A percentile compares a stretch with the other conserved stretches of the same genome.
Evolutionary conservation across 2,888 invertebrate genomes (phyloP).

Genomic region (Cordilura impudica): DNA sequence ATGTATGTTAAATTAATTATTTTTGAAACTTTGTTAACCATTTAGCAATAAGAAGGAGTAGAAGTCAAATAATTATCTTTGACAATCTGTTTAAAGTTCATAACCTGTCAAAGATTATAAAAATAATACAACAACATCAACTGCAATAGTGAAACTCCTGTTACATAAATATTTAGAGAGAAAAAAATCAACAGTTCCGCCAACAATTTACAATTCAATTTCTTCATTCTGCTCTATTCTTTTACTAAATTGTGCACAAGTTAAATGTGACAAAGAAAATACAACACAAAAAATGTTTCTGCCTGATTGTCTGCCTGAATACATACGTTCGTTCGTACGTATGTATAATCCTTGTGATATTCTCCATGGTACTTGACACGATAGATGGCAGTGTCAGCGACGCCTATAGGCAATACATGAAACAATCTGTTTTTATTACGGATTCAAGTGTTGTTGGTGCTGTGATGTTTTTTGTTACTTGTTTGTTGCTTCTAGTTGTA

Average conservation of each 20-base stretch:
- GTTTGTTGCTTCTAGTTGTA: conserved; percentile 41
- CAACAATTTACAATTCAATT: conserved; percentile 46
- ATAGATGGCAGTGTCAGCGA: conserved; percentile 45
- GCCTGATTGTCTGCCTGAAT: conserved; percentile 39
- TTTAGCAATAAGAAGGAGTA: neutral
- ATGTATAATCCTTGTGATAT: conserved; percentile 33
- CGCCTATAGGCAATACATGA: conserved; percentile 33
- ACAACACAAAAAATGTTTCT: conserved; percentile 10
- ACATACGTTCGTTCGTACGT: neutral
- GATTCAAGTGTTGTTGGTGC: conserved; percentile 12
- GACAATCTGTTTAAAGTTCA: conserved; percentile 38
- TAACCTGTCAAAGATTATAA: conserved; percentile 29
- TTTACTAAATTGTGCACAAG: conserved; percentile 32
- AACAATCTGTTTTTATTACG: conserved; percentile 33
- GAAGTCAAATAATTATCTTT: conserved; percentile 33
- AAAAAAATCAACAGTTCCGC: conserved; percentile 39
- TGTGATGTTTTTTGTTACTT: conserved; percentile 8
- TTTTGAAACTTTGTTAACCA: too few species aligned
- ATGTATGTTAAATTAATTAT: too few species aligned
- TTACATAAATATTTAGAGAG: neutral
- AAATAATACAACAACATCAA: neutral
- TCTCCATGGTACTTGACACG: conserved; percentile 43
- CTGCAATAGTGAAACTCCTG: too few species aligned
- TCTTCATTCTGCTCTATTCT: conserved; percentile 14
- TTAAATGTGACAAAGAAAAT: conserved; percentile 37